phyloP scores from a whole-genome alignment of 2,888 invertebrate genomes.

The Thymelicus sylvestris region DNA sequence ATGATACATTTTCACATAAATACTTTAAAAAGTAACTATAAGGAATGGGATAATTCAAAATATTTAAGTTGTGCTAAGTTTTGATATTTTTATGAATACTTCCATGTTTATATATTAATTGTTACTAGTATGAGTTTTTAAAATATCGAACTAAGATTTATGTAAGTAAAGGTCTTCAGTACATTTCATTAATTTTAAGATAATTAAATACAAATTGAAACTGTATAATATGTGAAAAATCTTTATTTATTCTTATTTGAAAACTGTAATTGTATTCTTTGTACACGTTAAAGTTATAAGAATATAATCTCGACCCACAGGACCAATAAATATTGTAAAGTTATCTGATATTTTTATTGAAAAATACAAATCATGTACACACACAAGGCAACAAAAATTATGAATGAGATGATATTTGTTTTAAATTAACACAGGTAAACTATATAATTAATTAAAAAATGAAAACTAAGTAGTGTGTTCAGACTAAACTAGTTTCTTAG shows the following conservation, averaged over 20 bases:
- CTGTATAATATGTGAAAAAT: not conserved
- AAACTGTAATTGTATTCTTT: not conserved
- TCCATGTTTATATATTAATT: too few species aligned
- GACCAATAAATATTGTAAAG: conserved; percentile 12
- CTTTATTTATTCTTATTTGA: conserved; percentile 1
- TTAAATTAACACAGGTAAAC: conserved; percentile 37
- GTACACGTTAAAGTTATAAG: not conserved
- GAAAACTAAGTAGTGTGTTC: conserved; percentile 27
- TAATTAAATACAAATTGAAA: not conserved
- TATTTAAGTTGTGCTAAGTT: too few species aligned
- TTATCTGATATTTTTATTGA: conserved; percentile 46
- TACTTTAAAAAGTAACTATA: too few species aligned
- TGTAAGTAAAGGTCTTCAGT: too few species aligned
- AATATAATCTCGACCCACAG: not conserved
- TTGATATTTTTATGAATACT: too few species aligned
- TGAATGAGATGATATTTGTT: conserved; percentile 17
- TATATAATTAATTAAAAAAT: conserved; percentile 36
- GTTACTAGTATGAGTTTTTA: too few species aligned
- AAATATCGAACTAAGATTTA: too few species aligned
- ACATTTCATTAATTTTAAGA: too few species aligned
- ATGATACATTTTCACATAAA: too few species aligned
- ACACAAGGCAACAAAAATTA: conserved; percentile 45
- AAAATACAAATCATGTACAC: conserved; percentile 69
- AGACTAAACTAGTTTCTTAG: conserved; percentile 97
- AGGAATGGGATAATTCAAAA: too few species aligned